phyloP scores from a whole-genome alignment of 1,140 invertebrate genomes.

The Drosophila insularis region DNA sequence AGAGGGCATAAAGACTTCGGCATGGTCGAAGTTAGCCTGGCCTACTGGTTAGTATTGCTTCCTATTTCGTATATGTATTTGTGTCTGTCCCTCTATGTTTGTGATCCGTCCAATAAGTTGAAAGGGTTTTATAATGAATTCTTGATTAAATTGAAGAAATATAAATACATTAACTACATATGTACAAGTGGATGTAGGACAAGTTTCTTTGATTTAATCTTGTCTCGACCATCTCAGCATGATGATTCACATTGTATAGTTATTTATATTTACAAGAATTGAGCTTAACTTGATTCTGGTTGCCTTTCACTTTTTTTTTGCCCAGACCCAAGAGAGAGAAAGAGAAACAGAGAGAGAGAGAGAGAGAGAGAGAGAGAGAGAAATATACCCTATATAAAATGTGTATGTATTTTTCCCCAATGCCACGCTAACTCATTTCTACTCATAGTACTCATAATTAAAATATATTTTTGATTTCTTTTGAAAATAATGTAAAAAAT shows the following conservation, averaged over 20 bases:
- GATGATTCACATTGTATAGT: constrained; percentile 24
- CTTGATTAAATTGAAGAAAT: constrained; percentile 6
- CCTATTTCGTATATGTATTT: background rate
- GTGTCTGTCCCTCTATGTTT: background rate
- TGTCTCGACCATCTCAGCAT: constrained; percentile 3
- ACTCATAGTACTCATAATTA: background rate
- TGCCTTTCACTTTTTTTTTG: constrained; percentile 66
- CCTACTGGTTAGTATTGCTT: background rate
- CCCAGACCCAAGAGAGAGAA: too few species aligned
- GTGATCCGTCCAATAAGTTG: background rate
- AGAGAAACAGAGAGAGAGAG: too few species aligned
- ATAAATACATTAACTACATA: background rate
- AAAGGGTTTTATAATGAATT: constrained; percentile 2
- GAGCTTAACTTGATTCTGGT: constrained; percentile 27
- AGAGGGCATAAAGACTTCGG: too few species aligned
- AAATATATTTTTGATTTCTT: background rate
- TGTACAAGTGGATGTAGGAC: background rate
- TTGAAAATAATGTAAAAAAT: too few species aligned
- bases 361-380: too few species aligned
- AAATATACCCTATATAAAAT: background rate
- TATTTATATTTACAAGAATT: constrained; percentile 5
- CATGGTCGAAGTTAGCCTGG: too few species aligned
- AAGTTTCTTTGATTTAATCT: background rate
- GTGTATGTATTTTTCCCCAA: constrained; percentile 21
- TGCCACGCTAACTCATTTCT: constrained; percentile 51